A percentile compares a stretch with the other conserved stretches of the same genome.
These are phyloP conservation scores for Cheiracanthium punctorium DNA, from an alignment of 2,888 invertebrate genomes.

Conservation along the genomic window DNA sequence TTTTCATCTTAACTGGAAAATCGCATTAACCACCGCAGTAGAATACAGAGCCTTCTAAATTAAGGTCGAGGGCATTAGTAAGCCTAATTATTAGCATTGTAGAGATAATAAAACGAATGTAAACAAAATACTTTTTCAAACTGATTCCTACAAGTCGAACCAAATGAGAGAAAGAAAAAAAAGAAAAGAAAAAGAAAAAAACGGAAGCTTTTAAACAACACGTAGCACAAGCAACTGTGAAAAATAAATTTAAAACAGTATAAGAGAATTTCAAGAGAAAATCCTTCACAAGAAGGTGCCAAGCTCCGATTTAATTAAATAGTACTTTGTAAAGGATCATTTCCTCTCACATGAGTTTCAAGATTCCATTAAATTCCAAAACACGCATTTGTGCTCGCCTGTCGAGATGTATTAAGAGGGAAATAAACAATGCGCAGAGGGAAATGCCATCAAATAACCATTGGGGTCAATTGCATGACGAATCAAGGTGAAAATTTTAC, in stretches of 20 bases:
- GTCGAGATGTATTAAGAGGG: constrained; percentile 30
- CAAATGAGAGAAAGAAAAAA: no score
- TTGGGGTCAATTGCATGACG: constrained; percentile 59
- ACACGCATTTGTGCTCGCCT: constrained; percentile 46
- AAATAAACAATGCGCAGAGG: not conserved
- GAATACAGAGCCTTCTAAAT: no score
- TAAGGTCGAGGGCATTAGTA: no score
- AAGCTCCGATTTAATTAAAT: constrained; percentile 58
- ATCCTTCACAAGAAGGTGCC: constrained; percentile 18
- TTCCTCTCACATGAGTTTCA: constrained; percentile 31
- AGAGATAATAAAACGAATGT: no score
- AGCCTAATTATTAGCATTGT: no score
- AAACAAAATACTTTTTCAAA: no score
- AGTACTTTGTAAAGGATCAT: constrained; percentile 58
- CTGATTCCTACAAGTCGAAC: no score
- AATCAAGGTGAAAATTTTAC: constrained; percentile 55
- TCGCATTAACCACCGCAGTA: no score
- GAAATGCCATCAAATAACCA: constrained; percentile 60
- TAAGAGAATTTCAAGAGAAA: not conserved
- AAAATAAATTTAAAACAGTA: not conserved
- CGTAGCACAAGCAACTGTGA: not conserved
- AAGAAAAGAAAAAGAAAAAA: no score
- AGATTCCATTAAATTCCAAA: constrained; percentile 45
- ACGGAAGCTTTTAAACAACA: constrained; percentile 11
- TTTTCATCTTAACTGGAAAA: no score